Evolutionary conservation across 2,113 vertebrate genomes (phyloP), one percentile per base, ranked within the genome.

Genomic region (Tapirus terrestris): DNA sequence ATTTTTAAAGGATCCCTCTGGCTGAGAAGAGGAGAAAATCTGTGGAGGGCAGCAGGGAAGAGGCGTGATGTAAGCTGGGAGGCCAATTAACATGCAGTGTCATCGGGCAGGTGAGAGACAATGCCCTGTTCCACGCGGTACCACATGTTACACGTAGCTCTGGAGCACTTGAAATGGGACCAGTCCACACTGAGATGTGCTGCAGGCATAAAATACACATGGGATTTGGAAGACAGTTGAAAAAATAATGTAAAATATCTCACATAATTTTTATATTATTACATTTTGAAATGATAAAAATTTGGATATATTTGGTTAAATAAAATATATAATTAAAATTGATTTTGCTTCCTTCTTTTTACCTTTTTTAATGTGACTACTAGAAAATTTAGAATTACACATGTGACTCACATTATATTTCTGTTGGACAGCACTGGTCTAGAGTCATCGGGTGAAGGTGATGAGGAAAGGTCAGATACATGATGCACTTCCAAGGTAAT

Each of bases 291-390:
- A 33, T 43, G 25, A 56, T 91, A 68, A 33, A 67, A 33, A 39
- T 56, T 67, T 91, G 75, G 18, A 79, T 77, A 43, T 68, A 43
- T 68, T 39, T 56, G 48, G 61, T 68, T 68, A 77, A 36, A 88
- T 72, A 75, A 68, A 79, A 39, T 43, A 56, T 39, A 31, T 17
- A 31, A 43, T 25, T 91, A 53, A 67, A 91, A 56, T 43, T 56
- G n/a, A 53, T 68, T 91, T 91, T n/a, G 43, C 61, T 91, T 45
- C 27, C 53, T 75, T 60, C 61, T 48, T 48, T 81, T 60, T 58
- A 58, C 6, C 31, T 45, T 60, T 73, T 43, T 45, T 43, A 33
- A 73, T 56, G 20, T 90, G 75, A 53, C n/a, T 79, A 27, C 61
- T 56, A 43, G 75, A 23, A 80, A 53, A 80, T 56, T 53, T 5